These are phyloP conservation scores for Megalurothrips usitatus DNA, from an alignment of 2,888 invertebrate genomes.

Conservation along the genomic window DNA sequence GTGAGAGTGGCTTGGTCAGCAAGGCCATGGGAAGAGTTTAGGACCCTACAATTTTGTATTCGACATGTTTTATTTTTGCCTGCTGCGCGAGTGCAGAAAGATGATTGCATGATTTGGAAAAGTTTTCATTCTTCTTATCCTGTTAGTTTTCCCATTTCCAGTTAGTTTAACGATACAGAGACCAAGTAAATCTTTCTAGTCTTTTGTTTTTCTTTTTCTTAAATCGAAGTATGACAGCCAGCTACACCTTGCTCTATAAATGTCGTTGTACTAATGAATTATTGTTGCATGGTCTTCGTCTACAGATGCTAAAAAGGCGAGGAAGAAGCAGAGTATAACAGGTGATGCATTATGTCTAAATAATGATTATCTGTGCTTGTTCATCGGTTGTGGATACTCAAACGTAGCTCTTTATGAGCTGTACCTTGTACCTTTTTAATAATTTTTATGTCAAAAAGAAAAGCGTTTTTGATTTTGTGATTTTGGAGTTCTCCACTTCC, in stretches of 20 bases:
- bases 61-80: constrained; percentile 1
- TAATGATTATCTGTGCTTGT: neutral
- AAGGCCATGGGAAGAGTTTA: neutral
- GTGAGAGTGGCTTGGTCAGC: neutral
- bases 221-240: constrained; percentile 49
- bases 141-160: constrained; percentile 4
- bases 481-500: constrained; percentile 29
- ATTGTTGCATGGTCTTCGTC: constrained; percentile 48
- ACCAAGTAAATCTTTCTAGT: constrained; percentile 46
- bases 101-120: constrained; percentile 37
- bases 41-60: neutral
- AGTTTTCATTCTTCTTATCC: constrained; percentile 1
- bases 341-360: constrained; percentile 56
- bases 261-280: neutral
- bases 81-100: constrained; percentile 15
- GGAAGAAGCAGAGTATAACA: constrained; percentile 86
- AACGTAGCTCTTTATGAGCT: neutral
- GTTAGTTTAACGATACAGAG: constrained; percentile 42
- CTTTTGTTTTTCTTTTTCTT: constrained; percentile 44
- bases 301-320: constrained; percentile 92
- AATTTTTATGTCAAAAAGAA: constrained; percentile 32
- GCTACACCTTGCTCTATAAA: constrained; percentile 3
- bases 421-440: neutral
- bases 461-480: constrained; percentile 35
- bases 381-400: constrained; percentile 17